Percentiles rank a stretch among this genome's conserved stretches.
Evolutionary conservation across 1,140 invertebrate species (phyloP).

Genomic region (Zaprionus davidi): DNA sequence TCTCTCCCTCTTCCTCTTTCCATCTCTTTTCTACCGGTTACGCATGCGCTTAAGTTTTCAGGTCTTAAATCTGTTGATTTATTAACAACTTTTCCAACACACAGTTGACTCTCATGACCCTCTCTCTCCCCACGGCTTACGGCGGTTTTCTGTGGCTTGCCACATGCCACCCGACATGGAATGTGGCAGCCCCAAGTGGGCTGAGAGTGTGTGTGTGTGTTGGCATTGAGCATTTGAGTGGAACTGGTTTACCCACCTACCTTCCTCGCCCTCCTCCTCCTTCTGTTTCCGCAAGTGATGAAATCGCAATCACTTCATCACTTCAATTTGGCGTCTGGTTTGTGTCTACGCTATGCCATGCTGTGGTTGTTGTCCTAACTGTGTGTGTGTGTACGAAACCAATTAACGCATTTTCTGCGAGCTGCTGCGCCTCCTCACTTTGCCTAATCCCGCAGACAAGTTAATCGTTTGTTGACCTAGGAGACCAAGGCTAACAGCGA

Average conservation of each 20-base stretch:
- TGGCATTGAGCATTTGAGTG: slow-evolving; percentile 23
- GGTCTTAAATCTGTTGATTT: slow-evolving; percentile 66
- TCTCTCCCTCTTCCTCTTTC: not conserved
- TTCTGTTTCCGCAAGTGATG: slow-evolving; percentile 12
- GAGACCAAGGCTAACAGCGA: not conserved
- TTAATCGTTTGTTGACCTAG: slow-evolving; percentile 80
- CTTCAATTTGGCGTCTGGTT: slow-evolving; percentile 33
- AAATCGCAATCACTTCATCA: slow-evolving; percentile 42
- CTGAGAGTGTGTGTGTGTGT: slow-evolving; percentile 13
- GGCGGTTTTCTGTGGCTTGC: not conserved
- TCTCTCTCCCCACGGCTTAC: not conserved
- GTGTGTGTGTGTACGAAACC: slow-evolving; percentile 34
- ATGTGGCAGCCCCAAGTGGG: slow-evolving; percentile 24
- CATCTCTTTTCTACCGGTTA: slow-evolving; percentile 8
- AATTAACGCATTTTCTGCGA: slow-evolving; percentile 56
- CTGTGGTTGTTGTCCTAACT: slow-evolving; percentile 38
- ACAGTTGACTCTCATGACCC: slow-evolving; percentile 2
- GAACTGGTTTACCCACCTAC: slow-evolving; percentile 30
- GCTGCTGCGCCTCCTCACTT: slow-evolving; percentile 18
- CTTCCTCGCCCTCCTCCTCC: not conserved
- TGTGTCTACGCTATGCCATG: slow-evolving; percentile 18
- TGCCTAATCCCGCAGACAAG: slow-evolving; percentile 76
- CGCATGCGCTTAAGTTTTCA: slow-evolving; percentile 24
- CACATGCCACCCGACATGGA: slow-evolving; percentile 11
- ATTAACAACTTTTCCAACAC: slow-evolving; percentile 46